phyloP scores from a whole-genome alignment of 2,888 invertebrate genomes.

The Therioaphis trifolii region DNA sequence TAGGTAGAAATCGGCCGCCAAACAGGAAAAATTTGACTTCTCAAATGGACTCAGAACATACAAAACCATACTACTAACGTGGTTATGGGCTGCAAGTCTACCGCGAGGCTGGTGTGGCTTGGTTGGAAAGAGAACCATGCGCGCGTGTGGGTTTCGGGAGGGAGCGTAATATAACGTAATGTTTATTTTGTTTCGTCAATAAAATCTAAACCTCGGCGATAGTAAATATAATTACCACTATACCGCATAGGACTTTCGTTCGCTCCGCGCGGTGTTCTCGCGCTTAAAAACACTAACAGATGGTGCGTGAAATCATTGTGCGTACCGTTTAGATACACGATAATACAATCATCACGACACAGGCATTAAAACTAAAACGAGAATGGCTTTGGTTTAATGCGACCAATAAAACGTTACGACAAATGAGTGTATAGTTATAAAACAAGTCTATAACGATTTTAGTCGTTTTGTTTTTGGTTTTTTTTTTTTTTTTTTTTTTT shows the following conservation, averaged over 20 bases:
- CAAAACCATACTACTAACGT: too few relatives aligned
- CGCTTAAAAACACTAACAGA: constrained; percentile 32
- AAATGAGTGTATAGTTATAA: constrained; percentile 38
- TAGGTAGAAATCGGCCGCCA: too few relatives aligned
- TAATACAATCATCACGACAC: constrained; percentile 46
- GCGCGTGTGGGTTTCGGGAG: too few relatives aligned
- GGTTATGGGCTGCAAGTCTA: too few relatives aligned
- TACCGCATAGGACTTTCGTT: too few relatives aligned
- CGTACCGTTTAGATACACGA: constrained; percentile 27
- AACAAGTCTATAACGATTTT: constrained; percentile 43
- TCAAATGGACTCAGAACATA: too few relatives aligned
- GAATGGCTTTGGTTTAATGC: constrained; percentile 47
- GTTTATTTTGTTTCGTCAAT: too few relatives aligned
- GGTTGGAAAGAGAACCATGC: too few relatives aligned
- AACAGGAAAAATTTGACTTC: too few relatives aligned
- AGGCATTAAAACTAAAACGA: constrained; percentile 54
- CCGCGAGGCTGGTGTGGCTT: too few relatives aligned
- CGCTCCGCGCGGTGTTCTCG: background rate
- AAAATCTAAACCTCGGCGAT: background rate
- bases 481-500: constrained; percentile 4
- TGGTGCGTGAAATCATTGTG: constrained; percentile 18
- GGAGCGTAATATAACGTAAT: too few relatives aligned
- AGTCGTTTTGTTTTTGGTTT: background rate
- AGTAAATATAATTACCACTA: too few relatives aligned
- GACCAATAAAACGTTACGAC: constrained; percentile 58